Evolutionary conservation across 1,140 invertebrate species (phyloP).

Genomic region (Drosophila cardini): DNA sequence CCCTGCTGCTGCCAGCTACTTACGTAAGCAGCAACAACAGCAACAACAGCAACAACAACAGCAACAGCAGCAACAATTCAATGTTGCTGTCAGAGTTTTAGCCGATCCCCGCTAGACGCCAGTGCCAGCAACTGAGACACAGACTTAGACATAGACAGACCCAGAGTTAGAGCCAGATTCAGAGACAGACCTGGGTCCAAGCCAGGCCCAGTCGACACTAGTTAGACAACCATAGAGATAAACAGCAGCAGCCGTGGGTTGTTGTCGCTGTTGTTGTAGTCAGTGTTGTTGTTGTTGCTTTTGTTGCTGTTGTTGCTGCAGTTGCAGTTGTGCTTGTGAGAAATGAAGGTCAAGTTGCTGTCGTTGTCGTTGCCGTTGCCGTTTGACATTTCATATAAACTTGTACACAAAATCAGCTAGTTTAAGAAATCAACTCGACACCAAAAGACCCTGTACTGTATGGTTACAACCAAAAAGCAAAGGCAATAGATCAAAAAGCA

Average conservation of each 20-base stretch:
- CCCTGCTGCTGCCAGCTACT: conserved; percentile 66
- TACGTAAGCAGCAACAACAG: conserved; percentile 73
- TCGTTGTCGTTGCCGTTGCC: conserved; percentile 48
- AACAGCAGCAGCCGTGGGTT: conserved; percentile 73
- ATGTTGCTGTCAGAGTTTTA: conserved; percentile 71
- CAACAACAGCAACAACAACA: conserved; percentile 48
- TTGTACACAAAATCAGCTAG: conserved; percentile 53
- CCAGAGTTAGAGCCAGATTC: no score
- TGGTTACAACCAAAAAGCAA: no score
- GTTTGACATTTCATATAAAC: conserved; percentile 81
- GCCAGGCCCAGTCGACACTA: conserved; percentile 49
- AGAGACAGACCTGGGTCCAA: conserved; percentile 10
- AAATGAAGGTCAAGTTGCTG: conserved; percentile 76
- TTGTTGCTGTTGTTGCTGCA: conserved; percentile 46
- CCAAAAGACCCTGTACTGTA: no score
- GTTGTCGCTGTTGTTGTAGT: conserved; percentile 37
- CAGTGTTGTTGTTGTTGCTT: conserved; percentile 27
- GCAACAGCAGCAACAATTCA: conserved; percentile 59
- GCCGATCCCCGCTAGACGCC: conserved; percentile 38
- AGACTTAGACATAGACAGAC: conserved; percentile 6
- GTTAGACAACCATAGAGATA: conserved; percentile 65
- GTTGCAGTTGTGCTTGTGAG: conserved; percentile 63
- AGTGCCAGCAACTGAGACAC: conserved; percentile 3
- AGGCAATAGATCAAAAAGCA: no score
- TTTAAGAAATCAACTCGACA: conserved; percentile 11